These are phyloP conservation scores for Folsomia manolachei DNA, from an alignment of 2,888 invertebrate species.

Conservation along the genomic window DNA sequence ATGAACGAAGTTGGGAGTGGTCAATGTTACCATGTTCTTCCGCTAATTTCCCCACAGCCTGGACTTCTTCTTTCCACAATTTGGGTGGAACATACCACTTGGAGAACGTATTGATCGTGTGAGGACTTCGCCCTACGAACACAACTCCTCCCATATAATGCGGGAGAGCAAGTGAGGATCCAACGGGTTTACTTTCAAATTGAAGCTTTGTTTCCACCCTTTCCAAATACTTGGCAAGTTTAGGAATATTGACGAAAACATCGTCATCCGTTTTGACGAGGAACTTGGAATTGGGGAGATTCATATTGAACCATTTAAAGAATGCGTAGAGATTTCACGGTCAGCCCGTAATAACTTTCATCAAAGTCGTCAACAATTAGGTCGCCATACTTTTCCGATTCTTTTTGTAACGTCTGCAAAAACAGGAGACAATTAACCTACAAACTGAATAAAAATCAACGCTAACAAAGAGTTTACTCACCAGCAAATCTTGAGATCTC, in stretches of 20 bases:
- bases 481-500: constrained; percentile 23
- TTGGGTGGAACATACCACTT: constrained; percentile 37
- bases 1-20: not conserved
- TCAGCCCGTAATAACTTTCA: constrained; percentile 37
- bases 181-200: not conserved
- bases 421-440: no score
- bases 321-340: constrained; percentile 38
- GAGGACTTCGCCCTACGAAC: constrained; percentile 25
- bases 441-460: not conserved
- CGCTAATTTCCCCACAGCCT: not conserved
- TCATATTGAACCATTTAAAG: constrained; percentile 36
- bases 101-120: constrained; percentile 33
- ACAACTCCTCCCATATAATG: constrained; percentile 34
- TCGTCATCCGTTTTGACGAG: constrained; percentile 41
- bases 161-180: not conserved
- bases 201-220: not conserved
- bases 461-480: constrained; percentile 10
- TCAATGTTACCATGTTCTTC: constrained; percentile 4
- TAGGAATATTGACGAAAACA: constrained; percentile 35
- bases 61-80: constrained; percentile 24
- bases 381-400: constrained; percentile 26
- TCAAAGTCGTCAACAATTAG: constrained; percentile 37
- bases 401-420: constrained; percentile 9
- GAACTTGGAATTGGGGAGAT: constrained; percentile 28
- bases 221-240: constrained; percentile 27